Evolutionary conservation across 2,113 vertebrate genomes (phyloP), one percentile per base, ranked within the genome.

Genomic region (Miniopterus natalensis): DNA sequence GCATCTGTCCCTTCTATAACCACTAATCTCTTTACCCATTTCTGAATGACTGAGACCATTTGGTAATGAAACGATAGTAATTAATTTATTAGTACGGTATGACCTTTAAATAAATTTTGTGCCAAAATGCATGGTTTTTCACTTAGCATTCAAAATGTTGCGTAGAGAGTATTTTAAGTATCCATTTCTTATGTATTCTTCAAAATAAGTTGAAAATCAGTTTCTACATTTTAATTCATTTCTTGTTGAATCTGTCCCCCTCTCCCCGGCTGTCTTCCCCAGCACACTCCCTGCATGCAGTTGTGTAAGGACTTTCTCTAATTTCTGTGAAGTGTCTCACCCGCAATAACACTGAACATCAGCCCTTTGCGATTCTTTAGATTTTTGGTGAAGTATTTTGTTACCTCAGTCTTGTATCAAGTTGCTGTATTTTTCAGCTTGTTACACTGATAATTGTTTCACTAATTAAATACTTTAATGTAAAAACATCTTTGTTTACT

Each of bases 381-480:
- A 97, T 97, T 99, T 98, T 98, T 97, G 97, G 98, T 98, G 88
- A 98, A 98, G 96, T 98, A 98, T 98, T 99, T 99, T 99, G 98
- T 99, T 99, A 99, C 98, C 98, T 99, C 98, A 98, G 98, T 98
- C 98, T 99, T 98, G 98, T 98, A 98, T 97, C 98, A 96, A 98
- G 98, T 98, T 98, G 98, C 98, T 98, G 98, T 98, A 98, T 98
- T 98, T 99, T 98, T 98, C 98, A 98, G 98, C 98, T 99, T 98
- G 98, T 98, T 98, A 99, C 97, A 98, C 95, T 97, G 98, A 98
- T 98, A 95, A 98, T 98, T 98, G 98, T 98, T 98, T 98, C 98
- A 98, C 96, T 98, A 98, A 98, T 98, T 98, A 98, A 98, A 98
- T 98, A 98, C 95, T 98, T 98, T 78, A 97, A 96, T 98, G 98